Conservation (phyloP, 1,140 invertebrate species). For the Lepidostoma basale region DNA sequence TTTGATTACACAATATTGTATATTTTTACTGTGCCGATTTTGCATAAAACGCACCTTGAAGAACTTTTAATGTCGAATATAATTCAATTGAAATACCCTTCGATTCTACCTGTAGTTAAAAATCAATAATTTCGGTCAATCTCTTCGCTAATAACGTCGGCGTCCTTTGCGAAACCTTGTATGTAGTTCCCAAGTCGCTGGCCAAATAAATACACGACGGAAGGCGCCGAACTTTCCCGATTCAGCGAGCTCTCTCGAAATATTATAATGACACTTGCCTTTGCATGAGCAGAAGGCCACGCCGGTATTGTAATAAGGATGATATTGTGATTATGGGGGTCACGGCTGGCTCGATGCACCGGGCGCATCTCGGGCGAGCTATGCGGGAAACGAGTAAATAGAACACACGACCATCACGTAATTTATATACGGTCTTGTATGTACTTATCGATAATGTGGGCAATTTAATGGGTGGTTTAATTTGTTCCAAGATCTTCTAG, state of each 20-base stretch:
- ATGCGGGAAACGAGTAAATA: constrained; percentile 9
- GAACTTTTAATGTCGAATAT: too few species aligned
- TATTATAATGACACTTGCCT: too few species aligned
- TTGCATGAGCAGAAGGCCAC: background rate
- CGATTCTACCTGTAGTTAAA: too few species aligned
- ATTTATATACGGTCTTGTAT: too few species aligned
- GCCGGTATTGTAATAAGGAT: too few species aligned
- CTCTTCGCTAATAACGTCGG: background rate
- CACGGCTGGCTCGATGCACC: background rate
- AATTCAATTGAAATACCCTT: too few species aligned
- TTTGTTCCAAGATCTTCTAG: background rate
- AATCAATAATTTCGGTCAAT: too few species aligned
- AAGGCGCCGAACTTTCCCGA: too few species aligned
- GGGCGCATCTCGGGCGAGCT: background rate
- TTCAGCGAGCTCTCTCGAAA: too few species aligned
- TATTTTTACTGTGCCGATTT: too few species aligned
- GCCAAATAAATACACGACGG: background rate
- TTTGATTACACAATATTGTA: too few species aligned
- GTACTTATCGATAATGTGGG: background rate
- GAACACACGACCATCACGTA: constrained; percentile 16
- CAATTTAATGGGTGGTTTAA: background rate
- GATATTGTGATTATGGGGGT: background rate
- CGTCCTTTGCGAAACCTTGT: background rate
- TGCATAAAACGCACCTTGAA: too few species aligned
- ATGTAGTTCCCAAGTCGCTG: background rate